Conservation (phyloP, 2,113 vertebrate genomes). For the Xerus inauris region DNA sequence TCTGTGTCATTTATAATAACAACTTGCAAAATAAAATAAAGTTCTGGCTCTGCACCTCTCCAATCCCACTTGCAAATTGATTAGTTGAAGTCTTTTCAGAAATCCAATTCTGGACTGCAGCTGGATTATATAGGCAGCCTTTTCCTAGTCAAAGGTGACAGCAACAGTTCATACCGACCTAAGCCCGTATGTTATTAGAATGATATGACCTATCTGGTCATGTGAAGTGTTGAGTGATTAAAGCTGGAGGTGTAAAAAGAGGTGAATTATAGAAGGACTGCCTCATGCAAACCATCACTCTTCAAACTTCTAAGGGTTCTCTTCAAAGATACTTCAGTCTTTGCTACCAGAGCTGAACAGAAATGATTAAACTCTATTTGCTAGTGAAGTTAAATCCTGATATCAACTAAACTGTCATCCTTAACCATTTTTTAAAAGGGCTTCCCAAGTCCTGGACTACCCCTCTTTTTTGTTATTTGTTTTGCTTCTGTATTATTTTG, state of each 20-base stretch:
- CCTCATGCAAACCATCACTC: slow-evolving; percentile 32
- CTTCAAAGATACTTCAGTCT: slow-evolving; percentile 37
- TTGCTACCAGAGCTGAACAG: background rate
- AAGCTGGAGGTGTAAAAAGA: slow-evolving; percentile 2
- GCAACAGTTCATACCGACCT: background rate
- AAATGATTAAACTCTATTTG: background rate
- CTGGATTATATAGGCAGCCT: background rate
- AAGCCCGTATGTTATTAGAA: background rate
- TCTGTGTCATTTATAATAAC: background rate
- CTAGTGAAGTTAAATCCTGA: background rate
- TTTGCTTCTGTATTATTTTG: background rate
- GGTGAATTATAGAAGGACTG: background rate
- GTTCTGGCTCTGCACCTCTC: background rate
- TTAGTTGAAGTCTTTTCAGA: background rate
- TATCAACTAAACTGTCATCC: background rate
- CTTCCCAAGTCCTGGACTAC: background rate
- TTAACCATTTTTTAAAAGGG: background rate
- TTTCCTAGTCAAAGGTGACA: background rate
- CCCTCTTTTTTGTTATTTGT: background rate
- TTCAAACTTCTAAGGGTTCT: slow-evolving; percentile 13
- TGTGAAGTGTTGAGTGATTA: slow-evolving; percentile 23
- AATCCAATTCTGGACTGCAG: background rate
- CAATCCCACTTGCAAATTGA: background rate
- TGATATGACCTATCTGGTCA: background rate
- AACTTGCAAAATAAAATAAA: background rate